Evolutionary conservation across 2,888 invertebrate genomes (phyloP).

Genomic region (Antheraea assamensis): DNA sequence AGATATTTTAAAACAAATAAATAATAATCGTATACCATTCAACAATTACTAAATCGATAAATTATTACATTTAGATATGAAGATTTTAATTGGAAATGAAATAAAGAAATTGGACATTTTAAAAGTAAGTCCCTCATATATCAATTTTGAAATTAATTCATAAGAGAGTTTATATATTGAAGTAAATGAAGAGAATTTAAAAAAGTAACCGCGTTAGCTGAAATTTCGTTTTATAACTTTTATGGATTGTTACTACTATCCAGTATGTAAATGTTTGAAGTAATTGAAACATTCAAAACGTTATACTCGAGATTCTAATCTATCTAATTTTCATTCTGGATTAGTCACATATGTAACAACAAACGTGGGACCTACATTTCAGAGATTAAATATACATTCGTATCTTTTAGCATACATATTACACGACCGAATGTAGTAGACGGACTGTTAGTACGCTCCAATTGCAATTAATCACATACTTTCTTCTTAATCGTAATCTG

Average conservation of each 20-base stretch:
- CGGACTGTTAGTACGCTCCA: slow-evolving; percentile 30
- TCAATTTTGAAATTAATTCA: background rate
- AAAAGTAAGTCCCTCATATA: background rate
- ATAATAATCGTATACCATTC: background rate
- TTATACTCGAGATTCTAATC: slow-evolving; percentile 23
- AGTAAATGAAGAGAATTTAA: background rate
- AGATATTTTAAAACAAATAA: background rate
- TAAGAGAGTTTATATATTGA: background rate
- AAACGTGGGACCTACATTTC: slow-evolving; percentile 44
- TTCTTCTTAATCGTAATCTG: slow-evolving; percentile 2
- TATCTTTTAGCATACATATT: slow-evolving; percentile 31
- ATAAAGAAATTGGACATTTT: background rate
- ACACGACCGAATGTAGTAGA: slow-evolving; percentile 32
- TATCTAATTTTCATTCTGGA: slow-evolving; percentile 28
- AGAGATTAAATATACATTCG: slow-evolving; percentile 40
- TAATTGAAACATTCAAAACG: slow-evolving; percentile 7
- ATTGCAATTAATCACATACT: slow-evolving; percentile 28
- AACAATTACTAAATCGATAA: background rate
- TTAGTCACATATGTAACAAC: slow-evolving; percentile 28
- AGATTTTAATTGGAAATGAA: background rate
- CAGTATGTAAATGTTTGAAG: background rate
- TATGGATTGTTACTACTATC: background rate
- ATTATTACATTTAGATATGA: background rate
- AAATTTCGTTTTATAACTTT: background rate
- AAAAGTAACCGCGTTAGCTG: background rate